Evolutionary conservation across 2,797 vertebrate species (phyloP).

Genomic region (Micromesistius poutassou): DNA sequence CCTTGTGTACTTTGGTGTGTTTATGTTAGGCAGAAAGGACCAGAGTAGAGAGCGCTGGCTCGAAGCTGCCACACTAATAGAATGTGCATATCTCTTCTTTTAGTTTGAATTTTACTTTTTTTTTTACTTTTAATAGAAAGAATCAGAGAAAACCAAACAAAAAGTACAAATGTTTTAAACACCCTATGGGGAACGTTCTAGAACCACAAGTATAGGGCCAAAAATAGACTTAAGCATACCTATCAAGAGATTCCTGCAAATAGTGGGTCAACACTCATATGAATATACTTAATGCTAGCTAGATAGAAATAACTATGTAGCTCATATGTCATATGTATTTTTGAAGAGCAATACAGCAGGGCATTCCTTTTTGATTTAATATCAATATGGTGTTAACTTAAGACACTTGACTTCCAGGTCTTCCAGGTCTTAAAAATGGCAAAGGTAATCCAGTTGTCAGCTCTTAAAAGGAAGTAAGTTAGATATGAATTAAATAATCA

Average conservation of each 20-base stretch:
- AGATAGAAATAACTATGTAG: not conserved
- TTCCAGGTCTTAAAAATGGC: not conserved
- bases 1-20: constrained; percentile 36
- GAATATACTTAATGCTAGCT: not conserved
- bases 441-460: not conserved
- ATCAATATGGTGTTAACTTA: not conserved
- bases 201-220: not conserved
- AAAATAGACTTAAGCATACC: constrained; percentile 15
- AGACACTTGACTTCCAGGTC: not conserved
- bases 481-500: not conserved
- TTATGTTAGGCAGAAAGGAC: constrained; percentile 32
- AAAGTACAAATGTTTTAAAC: not conserved
- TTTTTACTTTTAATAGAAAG: not conserved
- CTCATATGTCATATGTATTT: not conserved
- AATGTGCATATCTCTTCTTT: not conserved
- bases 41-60: constrained; percentile 14
- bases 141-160: not conserved
- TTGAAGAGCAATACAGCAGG: not conserved
- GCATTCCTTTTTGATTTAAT: not conserved
- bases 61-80: constrained; percentile 9
- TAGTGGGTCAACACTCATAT: not conserved
- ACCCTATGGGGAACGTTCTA: not conserved
- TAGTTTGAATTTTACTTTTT: not conserved
- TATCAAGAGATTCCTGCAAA: not conserved
- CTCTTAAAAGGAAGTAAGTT: not conserved